These are phyloP conservation scores for Raphicerus campestris DNA, from an alignment of 2,113 vertebrate genomes.

Conservation along the genomic window DNA sequence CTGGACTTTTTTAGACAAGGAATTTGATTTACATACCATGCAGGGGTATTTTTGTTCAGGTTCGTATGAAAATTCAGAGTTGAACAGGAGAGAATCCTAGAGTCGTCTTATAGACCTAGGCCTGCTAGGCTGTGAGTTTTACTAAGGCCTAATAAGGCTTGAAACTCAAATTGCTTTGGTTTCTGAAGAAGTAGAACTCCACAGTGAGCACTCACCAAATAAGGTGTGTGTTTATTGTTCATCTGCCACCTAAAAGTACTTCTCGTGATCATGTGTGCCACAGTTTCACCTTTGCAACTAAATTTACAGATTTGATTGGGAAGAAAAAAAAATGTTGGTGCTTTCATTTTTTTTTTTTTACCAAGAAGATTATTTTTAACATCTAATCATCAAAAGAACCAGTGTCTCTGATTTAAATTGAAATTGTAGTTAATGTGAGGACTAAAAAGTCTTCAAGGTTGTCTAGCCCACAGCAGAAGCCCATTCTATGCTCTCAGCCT, in stretches of 20 bases:
- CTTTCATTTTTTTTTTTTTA: background rate
- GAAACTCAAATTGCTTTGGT: background rate
- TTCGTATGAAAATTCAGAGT: background rate
- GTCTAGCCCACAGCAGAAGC: background rate
- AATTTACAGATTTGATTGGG: background rate
- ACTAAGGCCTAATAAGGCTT: background rate
- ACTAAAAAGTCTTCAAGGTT: background rate
- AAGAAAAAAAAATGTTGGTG: background rate
- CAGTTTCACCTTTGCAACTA: background rate
- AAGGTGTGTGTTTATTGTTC: background rate
- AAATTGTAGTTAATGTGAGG: background rate
- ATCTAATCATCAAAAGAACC: background rate
- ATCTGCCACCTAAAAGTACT: background rate
- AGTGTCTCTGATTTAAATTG: background rate
- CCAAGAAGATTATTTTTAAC: background rate
- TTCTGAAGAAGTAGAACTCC: background rate
- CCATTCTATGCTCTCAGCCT: background rate
- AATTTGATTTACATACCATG: background rate
- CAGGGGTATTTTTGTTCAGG: background rate
- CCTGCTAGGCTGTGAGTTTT: background rate
- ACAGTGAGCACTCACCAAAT: background rate
- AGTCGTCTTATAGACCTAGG: background rate
- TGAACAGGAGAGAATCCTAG: background rate
- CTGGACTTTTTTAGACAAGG: background rate
- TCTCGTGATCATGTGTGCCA: background rate